Base-by-base conservation (phyloP, 2,888 invertebrate species). In the Dynastes maya region DNA sequence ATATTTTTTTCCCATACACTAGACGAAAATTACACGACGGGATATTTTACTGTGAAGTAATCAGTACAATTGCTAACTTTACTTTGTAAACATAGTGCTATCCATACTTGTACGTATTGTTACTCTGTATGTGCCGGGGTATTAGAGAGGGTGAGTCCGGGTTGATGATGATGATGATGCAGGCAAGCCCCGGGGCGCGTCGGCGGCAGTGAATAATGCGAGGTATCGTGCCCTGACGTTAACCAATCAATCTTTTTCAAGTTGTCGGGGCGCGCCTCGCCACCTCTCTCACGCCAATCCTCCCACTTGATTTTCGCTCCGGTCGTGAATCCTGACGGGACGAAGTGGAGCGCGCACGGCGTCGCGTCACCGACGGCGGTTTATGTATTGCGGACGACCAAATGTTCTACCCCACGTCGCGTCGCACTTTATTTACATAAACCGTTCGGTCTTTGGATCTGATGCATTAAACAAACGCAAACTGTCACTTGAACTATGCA, bases 221-320 rank as follows among this genome's bases (percentile, higher is more conserved):
- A 84, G 83, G 85, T 86, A 85, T 85, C 86, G 86, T 86, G 86
- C 84, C 84, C 83, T 82, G 85, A 83, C 84, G 85, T 85, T 84
- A 82, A 83, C 84, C 84, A 86, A 87, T 87, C 86, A 87, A 87
- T 85, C 85, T 85, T 83, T 83, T 84, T 84, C 84, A 83, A 83
- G 82, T 83, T 83, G 83, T 81, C 84, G 85, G 86, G 63, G 84
- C 81, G 85, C 84, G 84, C 84, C 85, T 85, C 85, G 83, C 85
- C 85, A 87, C 87, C 51, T 51, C 40, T 40, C 68, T 37, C 68
- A 87, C 87, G 87, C 87, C 87, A 86, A 86, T 86, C 86, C 86
- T 85, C 84, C 84, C 84, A 84, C 85, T 86, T 85, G 86, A 87
- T 87, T 87, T 87, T 86, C 85, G 82, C 83, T 78, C 63, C 82